Evolutionary conservation across 2,797 vertebrate genomes (phyloP), one percentile per base, ranked within the genome.

Genomic region (Channa striata): DNA sequence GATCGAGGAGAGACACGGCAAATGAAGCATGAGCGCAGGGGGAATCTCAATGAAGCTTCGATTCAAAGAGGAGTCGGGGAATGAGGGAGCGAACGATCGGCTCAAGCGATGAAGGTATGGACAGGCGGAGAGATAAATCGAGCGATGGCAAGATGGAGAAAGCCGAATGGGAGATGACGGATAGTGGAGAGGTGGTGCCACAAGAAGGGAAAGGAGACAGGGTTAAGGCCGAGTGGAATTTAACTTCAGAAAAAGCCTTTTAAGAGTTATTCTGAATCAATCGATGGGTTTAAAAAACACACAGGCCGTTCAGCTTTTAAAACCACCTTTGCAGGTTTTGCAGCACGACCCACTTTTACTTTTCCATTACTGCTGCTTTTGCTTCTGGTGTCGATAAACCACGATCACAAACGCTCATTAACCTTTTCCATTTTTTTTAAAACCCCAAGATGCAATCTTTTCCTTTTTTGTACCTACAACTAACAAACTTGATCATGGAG

Each of bases 11-110:
- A 43, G 43, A 39, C 58, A 13, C 11, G 0, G 59, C 43, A 53
- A 68, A 66, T 62, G 64, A 74, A 52, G 34, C 54, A 64, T 67
- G 80, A 76, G 65, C 2, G 1, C 0, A 1, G 39, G 48, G 20
- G 48, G 67, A 68, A 63, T 81, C 8, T 60, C 40, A 68, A 82
- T 78, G 59, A 81, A 69, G 79, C 61, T 2, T 7, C 58, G 76
- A 72, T 63, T 72, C 72, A 82, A 19, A 44, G n/a, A 47, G 19
- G 61, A 78, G 51, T 33, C 34, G 54, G 23, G 40, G 39, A 69
- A 53, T 30, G 9, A 47, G 44, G 19, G 48, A 14, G 61, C 1
- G 13, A 48, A 14, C 23, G 69, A 76, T 11, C 12, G 11, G 40
- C 51, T 59, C 13, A 1, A 52, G 46, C 48, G 74, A 64, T 64